phyloP scores from a whole-genome alignment of 2,888 invertebrate species.

The Limnephilus rhombicus region DNA sequence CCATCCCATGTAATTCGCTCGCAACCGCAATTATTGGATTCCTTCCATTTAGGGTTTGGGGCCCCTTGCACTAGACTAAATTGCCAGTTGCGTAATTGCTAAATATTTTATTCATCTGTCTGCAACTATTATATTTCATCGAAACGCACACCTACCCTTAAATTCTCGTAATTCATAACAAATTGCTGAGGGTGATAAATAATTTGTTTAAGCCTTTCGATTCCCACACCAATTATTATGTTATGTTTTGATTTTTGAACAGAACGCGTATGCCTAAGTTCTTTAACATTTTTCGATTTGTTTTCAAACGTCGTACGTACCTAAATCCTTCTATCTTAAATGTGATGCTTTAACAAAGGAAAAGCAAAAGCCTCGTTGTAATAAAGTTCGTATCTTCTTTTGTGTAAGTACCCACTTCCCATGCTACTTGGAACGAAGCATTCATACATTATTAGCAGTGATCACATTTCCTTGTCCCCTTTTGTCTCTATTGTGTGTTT shows the following conservation, averaged over 20 bases:
- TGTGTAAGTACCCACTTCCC: slow-evolving; percentile 30
- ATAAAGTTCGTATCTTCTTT: slow-evolving; percentile 39
- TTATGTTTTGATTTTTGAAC: neutral
- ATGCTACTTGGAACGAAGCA: slow-evolving; percentile 13
- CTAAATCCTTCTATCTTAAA: neutral
- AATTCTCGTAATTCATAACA: neutral
- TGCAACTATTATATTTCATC: neutral
- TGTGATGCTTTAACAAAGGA: neutral
- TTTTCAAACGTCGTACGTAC: neutral
- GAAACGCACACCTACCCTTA: neutral
- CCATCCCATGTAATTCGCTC: slow-evolving; percentile 31
- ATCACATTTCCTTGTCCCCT: slow-evolving; percentile 37
- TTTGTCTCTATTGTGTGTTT: slow-evolving; percentile 39
- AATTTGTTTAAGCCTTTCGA: neutral
- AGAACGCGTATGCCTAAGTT: neutral
- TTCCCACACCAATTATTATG: neutral
- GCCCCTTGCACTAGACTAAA: neutral
- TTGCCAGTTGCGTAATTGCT: neutral
- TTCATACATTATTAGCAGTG: slow-evolving; percentile 33
- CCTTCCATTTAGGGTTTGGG: slow-evolving; percentile 51
- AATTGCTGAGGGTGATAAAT: neutral
- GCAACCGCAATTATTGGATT: slow-evolving; percentile 50
- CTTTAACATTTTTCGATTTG: neutral
- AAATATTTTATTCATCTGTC: neutral
- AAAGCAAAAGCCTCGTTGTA: slow-evolving; percentile 7